phyloP scores from a whole-genome alignment of 2,888 invertebrate genomes.

The Macroteleia sp. region DNA sequence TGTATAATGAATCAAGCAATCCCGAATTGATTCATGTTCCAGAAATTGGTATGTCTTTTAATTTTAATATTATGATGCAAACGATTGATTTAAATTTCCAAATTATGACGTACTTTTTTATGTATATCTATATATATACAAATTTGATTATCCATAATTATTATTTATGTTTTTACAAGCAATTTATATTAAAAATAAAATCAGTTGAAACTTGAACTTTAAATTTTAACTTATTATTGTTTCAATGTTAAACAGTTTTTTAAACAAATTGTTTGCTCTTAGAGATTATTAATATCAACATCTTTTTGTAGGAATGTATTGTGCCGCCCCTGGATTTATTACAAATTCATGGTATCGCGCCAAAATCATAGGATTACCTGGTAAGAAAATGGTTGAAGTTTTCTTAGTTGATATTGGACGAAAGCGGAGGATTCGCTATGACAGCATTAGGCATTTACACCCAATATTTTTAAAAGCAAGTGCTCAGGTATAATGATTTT shows the following conservation, averaged over 20 bases:
- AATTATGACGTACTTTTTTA: constrained; percentile 69
- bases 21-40: constrained; percentile 83
- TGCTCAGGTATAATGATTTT: constrained; percentile 86
- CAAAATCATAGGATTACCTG: constrained; percentile 78
- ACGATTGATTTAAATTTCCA: no score
- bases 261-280: no score
- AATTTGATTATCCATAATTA: no score
- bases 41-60: constrained; percentile 85
- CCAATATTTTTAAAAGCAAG: constrained; percentile 84
- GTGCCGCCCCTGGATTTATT: constrained; percentile 83
- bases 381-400: constrained; percentile 85
- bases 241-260: neutral
- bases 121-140: neutral
- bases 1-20: constrained; percentile 66
- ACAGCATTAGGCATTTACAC: constrained; percentile 85
- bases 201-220: no score
- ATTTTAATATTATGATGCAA: neutral
- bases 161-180: no score
- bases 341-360: constrained; percentile 84
- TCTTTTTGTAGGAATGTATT: constrained; percentile 84
- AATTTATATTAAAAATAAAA: no score
- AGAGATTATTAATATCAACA: no score
- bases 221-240: neutral
- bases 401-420: constrained; percentile 88
- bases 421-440: constrained; percentile 84